Conservation (phyloP, 1,140 invertebrate genomes). For the Hyphantria cunea region DNA sequence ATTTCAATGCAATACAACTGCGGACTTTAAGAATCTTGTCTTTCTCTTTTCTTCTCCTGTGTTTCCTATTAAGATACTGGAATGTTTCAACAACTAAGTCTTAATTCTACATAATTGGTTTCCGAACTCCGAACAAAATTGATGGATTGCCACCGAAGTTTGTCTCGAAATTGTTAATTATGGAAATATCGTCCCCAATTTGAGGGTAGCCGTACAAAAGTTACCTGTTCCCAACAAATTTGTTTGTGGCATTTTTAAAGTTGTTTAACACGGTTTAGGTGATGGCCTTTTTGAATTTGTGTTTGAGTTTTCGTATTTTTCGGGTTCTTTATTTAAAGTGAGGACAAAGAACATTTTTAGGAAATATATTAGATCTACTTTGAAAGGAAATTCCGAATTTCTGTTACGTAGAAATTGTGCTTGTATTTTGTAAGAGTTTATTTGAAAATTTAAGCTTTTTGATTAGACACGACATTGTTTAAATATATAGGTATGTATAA, state of each 20-base stretch:
- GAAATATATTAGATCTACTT: too few relatives aligned
- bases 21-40: too few relatives aligned
- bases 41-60: too few relatives aligned
- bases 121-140: conserved; percentile 20
- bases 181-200: conserved; percentile 23
- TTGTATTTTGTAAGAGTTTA: too few relatives aligned
- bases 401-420: too few relatives aligned
- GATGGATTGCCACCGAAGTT: conserved; percentile 28
- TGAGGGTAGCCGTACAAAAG: conserved; percentile 15
- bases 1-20: conserved; percentile 9
- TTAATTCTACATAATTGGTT: conserved; percentile 22
- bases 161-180: conserved; percentile 26
- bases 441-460: too few relatives aligned
- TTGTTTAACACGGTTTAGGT: conserved; percentile 23
- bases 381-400: too few relatives aligned
- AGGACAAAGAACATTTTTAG: too few relatives aligned
- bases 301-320: conserved; percentile 13
- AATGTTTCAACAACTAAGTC: conserved; percentile 14
- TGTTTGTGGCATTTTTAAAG: conserved; percentile 28
- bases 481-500: conserved; percentile 55
- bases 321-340: neutral
- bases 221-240: conserved; percentile 26
- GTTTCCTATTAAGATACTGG: neutral
- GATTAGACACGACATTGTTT: neutral
- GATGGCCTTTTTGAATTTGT: conserved; percentile 15